Percentiles rank a stretch among this genome's conserved stretches.
Evolutionary conservation across 2,797 vertebrate genomes (phyloP).

Genomic region (Thunnus albacares): DNA sequence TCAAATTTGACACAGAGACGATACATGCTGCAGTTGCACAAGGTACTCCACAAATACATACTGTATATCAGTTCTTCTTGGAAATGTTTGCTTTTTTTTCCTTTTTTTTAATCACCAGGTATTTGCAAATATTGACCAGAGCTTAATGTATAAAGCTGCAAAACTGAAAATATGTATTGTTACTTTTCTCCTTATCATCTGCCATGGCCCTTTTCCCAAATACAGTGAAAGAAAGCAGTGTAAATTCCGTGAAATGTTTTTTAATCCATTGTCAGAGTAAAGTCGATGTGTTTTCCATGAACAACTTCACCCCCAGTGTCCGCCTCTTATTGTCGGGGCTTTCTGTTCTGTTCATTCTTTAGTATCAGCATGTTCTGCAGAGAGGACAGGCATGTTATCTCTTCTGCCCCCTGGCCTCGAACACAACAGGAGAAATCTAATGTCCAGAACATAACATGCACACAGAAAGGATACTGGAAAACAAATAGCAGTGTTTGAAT

Average conservation of each 20-base stretch:
- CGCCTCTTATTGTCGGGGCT: conserved; percentile 3
- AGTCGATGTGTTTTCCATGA: neutral
- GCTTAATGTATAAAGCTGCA: conserved; percentile 39
- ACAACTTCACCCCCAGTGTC: neutral
- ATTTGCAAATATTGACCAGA: conserved; percentile 60
- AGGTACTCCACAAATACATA: conserved; percentile 82
- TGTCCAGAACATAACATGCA: conserved; percentile 21
- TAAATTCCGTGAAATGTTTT: neutral
- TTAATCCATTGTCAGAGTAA: neutral
- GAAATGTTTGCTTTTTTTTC: conserved; percentile 38
- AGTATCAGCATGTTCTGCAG: conserved; percentile 43
- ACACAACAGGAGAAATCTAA: conserved; percentile 3
- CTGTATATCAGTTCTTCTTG: conserved; percentile 18
- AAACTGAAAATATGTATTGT: conserved; percentile 27
- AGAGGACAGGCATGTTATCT: conserved; percentile 40
- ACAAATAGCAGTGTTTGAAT: neutral
- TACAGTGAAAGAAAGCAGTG: neutral
- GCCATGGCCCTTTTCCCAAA: neutral
- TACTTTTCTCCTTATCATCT: conserved; percentile 21
- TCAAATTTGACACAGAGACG: conserved; percentile 92
- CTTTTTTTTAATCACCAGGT: conserved; percentile 39
- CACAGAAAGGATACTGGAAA: conserved; percentile 12
- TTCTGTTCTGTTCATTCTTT: conserved; percentile 31
- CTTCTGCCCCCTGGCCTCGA: conserved; percentile 2
- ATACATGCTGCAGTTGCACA: conserved; percentile 93